Conservation (phyloP, 2,888 invertebrate species). For the Synanthedon tipuliformis region DNA sequence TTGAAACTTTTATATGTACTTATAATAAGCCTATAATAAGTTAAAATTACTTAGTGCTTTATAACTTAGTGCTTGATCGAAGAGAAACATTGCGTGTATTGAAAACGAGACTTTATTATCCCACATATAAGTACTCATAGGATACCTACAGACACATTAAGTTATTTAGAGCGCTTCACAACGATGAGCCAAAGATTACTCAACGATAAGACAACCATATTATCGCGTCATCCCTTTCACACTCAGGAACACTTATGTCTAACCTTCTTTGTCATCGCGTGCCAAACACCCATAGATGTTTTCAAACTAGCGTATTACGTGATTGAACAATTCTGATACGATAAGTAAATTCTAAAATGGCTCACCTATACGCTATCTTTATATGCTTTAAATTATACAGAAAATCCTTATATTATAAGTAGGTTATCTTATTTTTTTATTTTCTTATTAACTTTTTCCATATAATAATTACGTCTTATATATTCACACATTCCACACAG, state of each 20-base stretch:
- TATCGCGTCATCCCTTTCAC: conserved; percentile 17
- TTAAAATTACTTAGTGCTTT: too few species aligned
- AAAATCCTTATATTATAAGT: too few species aligned
- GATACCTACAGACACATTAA: background rate
- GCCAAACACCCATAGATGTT: conserved; percentile 31
- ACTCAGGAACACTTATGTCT: conserved; percentile 3
- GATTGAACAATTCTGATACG: conserved; percentile 26
- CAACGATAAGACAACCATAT: conserved; percentile 23
- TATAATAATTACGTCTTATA: too few species aligned
- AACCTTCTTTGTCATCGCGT: conserved; percentile 27
- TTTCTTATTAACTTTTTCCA: too few species aligned
- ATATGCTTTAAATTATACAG: background rate
- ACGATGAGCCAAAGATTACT: conserved; percentile 13
- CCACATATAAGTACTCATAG: background rate
- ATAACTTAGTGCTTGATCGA: too few species aligned
- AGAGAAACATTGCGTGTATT: background rate
- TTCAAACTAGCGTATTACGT: conserved; percentile 16
- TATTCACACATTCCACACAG: too few species aligned
- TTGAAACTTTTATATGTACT: too few species aligned
- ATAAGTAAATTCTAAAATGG: conserved; percentile 1
- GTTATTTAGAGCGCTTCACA: conserved; percentile 5
- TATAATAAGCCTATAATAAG: too few species aligned
- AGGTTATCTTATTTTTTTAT: too few species aligned
- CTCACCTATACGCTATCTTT: background rate
- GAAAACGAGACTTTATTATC: too few species aligned